Evolutionary conservation across 1,140 invertebrate species (phyloP).

Genomic region (Anadara kagoshimensis): DNA sequence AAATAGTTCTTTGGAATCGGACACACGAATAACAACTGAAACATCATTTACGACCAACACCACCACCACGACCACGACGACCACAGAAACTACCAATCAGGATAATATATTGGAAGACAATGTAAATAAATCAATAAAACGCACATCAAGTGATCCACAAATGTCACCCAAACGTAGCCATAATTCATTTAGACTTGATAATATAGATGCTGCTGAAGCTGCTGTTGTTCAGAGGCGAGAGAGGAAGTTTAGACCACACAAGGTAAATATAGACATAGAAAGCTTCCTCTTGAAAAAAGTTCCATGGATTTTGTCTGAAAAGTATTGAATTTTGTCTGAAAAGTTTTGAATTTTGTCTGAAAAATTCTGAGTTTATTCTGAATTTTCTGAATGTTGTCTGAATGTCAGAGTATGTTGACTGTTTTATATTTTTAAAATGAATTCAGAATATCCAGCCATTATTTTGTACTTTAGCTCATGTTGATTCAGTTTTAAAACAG

Average conservation of each 20-base stretch:
- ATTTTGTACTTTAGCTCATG: too few species aligned
- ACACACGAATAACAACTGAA: conserved; percentile 11
- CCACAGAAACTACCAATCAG: conserved; percentile 41
- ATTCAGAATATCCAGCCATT: too few species aligned
- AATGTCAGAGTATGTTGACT: too few species aligned
- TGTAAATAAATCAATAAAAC: conserved; percentile 49
- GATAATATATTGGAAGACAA: conserved; percentile 38
- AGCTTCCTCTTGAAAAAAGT: too few species aligned
- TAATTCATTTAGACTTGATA: conserved; percentile 14
- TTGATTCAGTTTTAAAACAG: too few species aligned
- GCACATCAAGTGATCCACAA: conserved; percentile 55
- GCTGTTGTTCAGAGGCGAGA: background rate
- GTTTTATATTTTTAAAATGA: too few species aligned
- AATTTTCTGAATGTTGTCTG: too few species aligned
- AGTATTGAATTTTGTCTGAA: too few species aligned
- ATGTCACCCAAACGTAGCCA: conserved; percentile 44
- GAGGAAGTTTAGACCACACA: background rate
- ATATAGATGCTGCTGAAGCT: conserved; percentile 1
- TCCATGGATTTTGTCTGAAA: too few species aligned
- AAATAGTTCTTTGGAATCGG: conserved; percentile 50
- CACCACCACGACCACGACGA: conserved; percentile 19
- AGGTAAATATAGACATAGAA: background rate
- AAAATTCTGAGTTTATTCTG: too few species aligned
- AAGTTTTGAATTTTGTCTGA: too few species aligned
- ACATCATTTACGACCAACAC: conserved; percentile 20